Evolutionary conservation across 2,888 invertebrate genomes (phyloP).

Genomic region (Lypha dubia): DNA sequence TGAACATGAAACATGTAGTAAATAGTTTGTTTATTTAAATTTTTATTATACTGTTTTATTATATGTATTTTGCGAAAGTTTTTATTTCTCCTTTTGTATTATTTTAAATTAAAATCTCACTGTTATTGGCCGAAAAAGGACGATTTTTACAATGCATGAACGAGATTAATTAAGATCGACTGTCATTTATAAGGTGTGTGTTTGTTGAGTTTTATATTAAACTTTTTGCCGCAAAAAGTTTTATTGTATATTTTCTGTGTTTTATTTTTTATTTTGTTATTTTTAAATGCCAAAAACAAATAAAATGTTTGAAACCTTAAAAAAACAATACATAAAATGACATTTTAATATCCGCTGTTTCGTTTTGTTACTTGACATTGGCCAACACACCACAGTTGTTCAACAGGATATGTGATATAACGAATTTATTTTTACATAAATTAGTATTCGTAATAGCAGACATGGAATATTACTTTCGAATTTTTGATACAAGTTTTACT

Average conservation of each 20-base stretch:
- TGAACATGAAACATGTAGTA: conserved; percentile 50
- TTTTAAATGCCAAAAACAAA: not conserved
- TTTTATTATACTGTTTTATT: conserved; percentile 47
- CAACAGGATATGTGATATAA: not conserved
- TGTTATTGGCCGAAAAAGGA: conserved; percentile 14
- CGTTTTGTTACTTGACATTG: conserved; percentile 1
- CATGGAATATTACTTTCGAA: not conserved
- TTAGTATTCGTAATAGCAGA: not conserved
- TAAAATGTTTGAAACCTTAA: not conserved
- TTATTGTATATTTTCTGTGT: conserved; percentile 1
- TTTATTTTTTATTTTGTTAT: not conserved
- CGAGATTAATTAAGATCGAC: conserved; percentile 63
- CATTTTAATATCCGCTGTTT: conserved; percentile 49
- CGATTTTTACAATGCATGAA: conserved; percentile 12
- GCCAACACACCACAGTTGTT: not conserved
- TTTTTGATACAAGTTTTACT: not conserved
- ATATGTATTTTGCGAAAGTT: conserved; percentile 26
- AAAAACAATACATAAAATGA: conserved; percentile 11
- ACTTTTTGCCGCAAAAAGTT: conserved; percentile 26
- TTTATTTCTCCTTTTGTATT: conserved; percentile 30
- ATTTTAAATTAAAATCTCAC: conserved; percentile 51
- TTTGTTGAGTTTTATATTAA: conserved; percentile 57
- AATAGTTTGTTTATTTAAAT: conserved; percentile 64
- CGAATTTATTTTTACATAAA: conserved; percentile 18
- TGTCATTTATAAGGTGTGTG: conserved; percentile 58